A percentile compares a stretch with the other conserved stretches of the same genome.
Conservation (phyloP, 2,888 invertebrate genomes). For the Hofmannophila pseudospretella region DNA sequence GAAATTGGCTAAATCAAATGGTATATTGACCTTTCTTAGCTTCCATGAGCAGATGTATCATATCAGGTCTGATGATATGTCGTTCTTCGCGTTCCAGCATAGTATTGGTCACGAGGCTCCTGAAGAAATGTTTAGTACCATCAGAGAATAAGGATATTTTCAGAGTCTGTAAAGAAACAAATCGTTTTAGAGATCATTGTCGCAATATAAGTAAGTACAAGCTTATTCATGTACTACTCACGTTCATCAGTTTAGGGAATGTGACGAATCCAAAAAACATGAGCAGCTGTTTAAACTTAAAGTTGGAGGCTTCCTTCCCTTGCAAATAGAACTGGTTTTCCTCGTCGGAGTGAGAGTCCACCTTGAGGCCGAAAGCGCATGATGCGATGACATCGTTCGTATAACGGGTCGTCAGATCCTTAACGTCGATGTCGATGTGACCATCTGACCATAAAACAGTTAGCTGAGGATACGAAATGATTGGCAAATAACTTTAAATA, state of each 20-base stretch:
- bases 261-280: constrained; percentile 16
- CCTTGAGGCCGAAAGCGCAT: constrained; percentile 67
- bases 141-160: constrained; percentile 30
- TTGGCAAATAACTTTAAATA: too few species aligned
- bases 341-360: constrained; percentile 67
- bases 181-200: not conserved
- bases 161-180: constrained; percentile 20
- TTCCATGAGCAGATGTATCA: constrained; percentile 77
- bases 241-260: constrained; percentile 21
- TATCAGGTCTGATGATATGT: constrained; percentile 61
- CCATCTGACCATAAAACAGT: constrained; percentile 2
- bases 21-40: constrained; percentile 53
- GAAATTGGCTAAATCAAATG: too few species aligned
- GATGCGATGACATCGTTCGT: constrained; percentile 72
- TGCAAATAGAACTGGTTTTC: constrained; percentile 72
- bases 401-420: constrained; percentile 56
- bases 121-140: constrained; percentile 39
- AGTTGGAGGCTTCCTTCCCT: constrained; percentile 56
- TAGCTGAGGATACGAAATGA: too few species aligned
- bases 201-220: not conserved
- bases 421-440: constrained; percentile 43
- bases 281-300: constrained; percentile 21
- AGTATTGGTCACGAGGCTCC: constrained; percentile 44
- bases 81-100: constrained; percentile 51
- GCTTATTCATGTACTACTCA: constrained; percentile 8